Conservation (phyloP, 2,888 invertebrate species). For the Pediacus dermestoides region DNA sequence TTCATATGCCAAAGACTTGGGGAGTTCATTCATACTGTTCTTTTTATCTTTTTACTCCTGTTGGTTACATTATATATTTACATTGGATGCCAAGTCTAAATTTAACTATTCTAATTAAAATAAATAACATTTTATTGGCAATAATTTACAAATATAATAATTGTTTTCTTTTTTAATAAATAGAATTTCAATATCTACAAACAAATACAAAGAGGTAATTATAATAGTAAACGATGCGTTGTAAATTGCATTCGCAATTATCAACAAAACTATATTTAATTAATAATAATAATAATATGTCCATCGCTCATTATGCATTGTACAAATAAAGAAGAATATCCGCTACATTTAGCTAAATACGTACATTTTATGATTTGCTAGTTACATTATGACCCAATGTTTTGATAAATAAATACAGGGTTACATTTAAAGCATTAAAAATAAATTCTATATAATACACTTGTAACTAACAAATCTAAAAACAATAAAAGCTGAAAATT, state of each 20-base stretch:
- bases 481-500: too few species aligned
- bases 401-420: too few species aligned
- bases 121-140: constrained; percentile 35
- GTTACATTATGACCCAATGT: too few species aligned
- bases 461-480: too few species aligned
- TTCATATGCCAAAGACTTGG: constrained; percentile 22
- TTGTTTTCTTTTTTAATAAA: constrained; percentile 32
- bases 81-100: constrained; percentile 32
- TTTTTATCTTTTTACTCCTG: constrained; percentile 28
- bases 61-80: constrained; percentile 27
- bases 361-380: too few species aligned
- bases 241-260: constrained; percentile 1
- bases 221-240: constrained; percentile 4
- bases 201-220: constrained; percentile 20
- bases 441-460: too few species aligned
- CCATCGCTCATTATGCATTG: background rate
- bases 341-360: too few species aligned
- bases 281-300: background rate
- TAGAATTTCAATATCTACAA: constrained; percentile 30
- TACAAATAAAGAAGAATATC: too few species aligned
- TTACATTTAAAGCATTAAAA: too few species aligned
- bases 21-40: constrained; percentile 34
- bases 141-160: constrained; percentile 33
- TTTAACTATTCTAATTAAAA: constrained; percentile 27
- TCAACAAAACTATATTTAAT: too few species aligned